Percentiles rank a stretch among this genome's conserved stretches.
Conservation (phyloP, 2,888 invertebrate genomes). For the Liopterus haemorrhoidalis region DNA sequence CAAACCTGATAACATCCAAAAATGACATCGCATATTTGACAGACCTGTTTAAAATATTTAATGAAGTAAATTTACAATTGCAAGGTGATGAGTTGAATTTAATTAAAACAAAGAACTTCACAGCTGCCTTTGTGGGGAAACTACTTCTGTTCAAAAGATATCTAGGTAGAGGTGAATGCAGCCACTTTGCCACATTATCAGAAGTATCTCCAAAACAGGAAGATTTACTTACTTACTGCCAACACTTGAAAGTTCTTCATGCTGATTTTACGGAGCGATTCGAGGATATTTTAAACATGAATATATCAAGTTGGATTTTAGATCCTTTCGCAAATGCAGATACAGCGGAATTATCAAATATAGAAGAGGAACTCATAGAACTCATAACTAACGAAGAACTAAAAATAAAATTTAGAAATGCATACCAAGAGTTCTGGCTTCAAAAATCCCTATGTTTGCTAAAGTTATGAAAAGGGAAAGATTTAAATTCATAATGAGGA, state of each 20-base stretch:
- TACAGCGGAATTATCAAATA: constrained; percentile 25
- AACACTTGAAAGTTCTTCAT: constrained; percentile 28
- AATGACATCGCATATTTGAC: constrained; percentile 38
- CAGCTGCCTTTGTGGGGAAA: constrained; percentile 32
- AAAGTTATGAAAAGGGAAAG: no score
- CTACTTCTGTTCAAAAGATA: constrained; percentile 32
- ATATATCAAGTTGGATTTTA: constrained; percentile 31
- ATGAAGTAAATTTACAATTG: constrained; percentile 31
- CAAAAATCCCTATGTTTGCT: no score
- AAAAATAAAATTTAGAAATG: constrained; percentile 30
- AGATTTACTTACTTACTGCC: constrained; percentile 26
- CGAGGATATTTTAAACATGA: constrained; percentile 29
- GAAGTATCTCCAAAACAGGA: constrained; percentile 21
- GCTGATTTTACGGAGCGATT: constrained; percentile 30
- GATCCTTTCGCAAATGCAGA: constrained; percentile 31
- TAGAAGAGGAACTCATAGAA: constrained; percentile 33
- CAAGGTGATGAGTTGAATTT: constrained; percentile 31
- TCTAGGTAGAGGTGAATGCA: constrained; percentile 33
- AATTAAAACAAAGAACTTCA: constrained; percentile 36
- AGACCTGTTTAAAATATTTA: constrained; percentile 36
- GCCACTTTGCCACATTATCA: constrained; percentile 23
- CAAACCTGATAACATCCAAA: constrained; percentile 36
- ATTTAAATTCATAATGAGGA: no score
- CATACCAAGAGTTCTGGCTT: constrained; percentile 28
- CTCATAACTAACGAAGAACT: constrained; percentile 30